These are phyloP conservation scores for Rhopilema esculentum DNA, from an alignment of 30 jellyfish, hydroid and myxozoan species.

Conservation along the genomic window DNA sequence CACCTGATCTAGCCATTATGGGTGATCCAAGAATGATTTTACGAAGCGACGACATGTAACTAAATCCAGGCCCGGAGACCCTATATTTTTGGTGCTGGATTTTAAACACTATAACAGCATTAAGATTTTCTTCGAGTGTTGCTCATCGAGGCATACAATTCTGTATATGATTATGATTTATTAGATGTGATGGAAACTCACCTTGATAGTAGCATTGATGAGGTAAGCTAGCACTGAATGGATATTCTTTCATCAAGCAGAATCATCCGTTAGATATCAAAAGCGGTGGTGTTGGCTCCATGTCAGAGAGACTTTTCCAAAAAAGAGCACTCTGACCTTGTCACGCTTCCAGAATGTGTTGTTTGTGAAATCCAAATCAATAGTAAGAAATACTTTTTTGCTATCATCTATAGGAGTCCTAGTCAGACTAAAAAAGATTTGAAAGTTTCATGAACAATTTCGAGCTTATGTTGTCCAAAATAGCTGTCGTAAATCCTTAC, in stretches of 20 bases:
- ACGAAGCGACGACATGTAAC: conserved; percentile 64
- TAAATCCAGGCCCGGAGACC: conserved; percentile 71
- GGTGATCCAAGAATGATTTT: conserved; percentile 48
- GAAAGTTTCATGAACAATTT: conserved; percentile 33
- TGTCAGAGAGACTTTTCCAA: conserved; percentile 44
- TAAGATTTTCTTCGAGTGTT: conserved; percentile 51
- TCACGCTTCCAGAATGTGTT: conserved; percentile 51
- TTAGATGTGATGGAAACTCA: conserved; percentile 67
- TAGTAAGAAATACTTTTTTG: conserved; percentile 23
- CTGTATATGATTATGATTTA: conserved; percentile 58
- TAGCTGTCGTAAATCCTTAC: conserved; percentile 57
- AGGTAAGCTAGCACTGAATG: conserved; percentile 52
- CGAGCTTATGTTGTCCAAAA: conserved; percentile 29
- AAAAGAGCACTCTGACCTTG: conserved; percentile 40
- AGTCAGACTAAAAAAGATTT: conserved; percentile 49
- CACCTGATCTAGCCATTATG: too few species aligned
- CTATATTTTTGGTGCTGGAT: conserved; percentile 60
- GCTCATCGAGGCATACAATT: conserved; percentile 70
- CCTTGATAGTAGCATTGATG: conserved; percentile 58
- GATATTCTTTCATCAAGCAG: conserved; percentile 38
- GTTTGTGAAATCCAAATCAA: conserved; percentile 20
- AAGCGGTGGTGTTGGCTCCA: conserved; percentile 55
- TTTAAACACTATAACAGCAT: conserved; percentile 55
- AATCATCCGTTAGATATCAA: conserved; percentile 74
- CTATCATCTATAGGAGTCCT: conserved; percentile 33